Percentiles rank a stretch among this genome's conserved stretches.
Conservation (phyloP, 2,797 vertebrate genomes). For the Poecilia gillii region DNA sequence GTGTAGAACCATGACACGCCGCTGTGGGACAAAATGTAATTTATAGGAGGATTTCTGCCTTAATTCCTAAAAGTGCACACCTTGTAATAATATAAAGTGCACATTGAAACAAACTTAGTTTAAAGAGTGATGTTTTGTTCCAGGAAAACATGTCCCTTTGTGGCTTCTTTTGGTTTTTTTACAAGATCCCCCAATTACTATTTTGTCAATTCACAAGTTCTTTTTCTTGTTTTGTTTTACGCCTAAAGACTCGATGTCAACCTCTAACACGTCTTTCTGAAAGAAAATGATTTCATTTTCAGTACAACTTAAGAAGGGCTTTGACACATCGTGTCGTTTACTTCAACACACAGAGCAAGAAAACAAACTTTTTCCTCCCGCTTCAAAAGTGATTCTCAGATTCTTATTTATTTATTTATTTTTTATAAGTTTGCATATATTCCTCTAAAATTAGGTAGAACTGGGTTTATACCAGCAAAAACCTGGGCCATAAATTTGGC, state of each 20-base stretch:
- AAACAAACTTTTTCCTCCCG: neutral
- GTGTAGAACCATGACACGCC: conserved; percentile 54
- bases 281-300: conserved; percentile 52
- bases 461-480: neutral
- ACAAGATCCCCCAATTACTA: neutral
- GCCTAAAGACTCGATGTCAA: conserved; percentile 2
- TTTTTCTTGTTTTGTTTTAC: conserved; percentile 1
- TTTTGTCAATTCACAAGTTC: neutral
- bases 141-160: conserved; percentile 1
- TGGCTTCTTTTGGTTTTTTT: neutral
- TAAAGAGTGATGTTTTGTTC: neutral
- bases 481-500: neutral
- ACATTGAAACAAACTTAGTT: conserved; percentile 19
- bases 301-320: conserved; percentile 74
- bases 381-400: neutral
- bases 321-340: conserved; percentile 69
- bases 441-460: neutral
- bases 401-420: neutral
- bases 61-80: conserved; percentile 50
- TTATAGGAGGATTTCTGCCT: conserved; percentile 53
- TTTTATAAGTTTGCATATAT: neutral
- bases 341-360: neutral
- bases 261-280: conserved; percentile 38
- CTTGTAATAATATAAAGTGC: conserved; percentile 30
- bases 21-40: conserved; percentile 46